These are phyloP conservation scores for Manacus vitellinus DNA, from an alignment of 2,113 vertebrate species.

Conservation along the genomic window DNA sequence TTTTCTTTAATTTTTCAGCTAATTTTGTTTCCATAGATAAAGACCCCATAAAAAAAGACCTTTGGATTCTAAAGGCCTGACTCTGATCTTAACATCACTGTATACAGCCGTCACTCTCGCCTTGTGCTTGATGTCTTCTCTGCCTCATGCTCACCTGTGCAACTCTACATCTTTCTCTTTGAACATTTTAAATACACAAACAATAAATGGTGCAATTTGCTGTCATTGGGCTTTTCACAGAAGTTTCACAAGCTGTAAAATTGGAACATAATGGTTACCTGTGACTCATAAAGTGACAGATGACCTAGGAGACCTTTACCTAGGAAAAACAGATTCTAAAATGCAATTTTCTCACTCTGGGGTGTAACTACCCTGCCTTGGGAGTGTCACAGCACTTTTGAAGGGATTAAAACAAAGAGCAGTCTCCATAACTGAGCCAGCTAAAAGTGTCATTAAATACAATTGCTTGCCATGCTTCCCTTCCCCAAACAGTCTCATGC, in stretches of 20 bases:
- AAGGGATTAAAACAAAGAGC: conserved; percentile 65
- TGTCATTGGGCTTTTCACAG: not conserved
- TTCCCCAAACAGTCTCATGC: conserved; percentile 73
- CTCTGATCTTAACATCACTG: not conserved
- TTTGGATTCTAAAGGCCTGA: not conserved
- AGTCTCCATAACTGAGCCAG: conserved; percentile 56
- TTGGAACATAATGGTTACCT: not conserved
- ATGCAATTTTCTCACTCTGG: not conserved
- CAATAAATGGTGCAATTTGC: not conserved
- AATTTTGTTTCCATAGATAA: not conserved
- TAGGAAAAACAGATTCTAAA: not conserved
- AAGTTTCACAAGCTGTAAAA: not conserved
- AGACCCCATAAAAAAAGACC: not conserved
- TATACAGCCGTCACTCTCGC: not conserved
- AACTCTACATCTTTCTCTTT: not conserved
- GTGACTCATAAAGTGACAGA: not conserved
- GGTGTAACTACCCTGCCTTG: not conserved
- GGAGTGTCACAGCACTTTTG: conserved; percentile 47
- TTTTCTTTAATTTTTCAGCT: not conserved
- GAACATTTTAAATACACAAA: not conserved
- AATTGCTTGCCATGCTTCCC: conserved; percentile 70
- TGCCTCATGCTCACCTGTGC: not conserved
- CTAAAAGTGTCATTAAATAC: conserved; percentile 80
- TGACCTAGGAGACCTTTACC: not conserved
- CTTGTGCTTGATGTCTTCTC: not conserved